These are phyloP conservation scores for Camponotus fellah DNA, from an alignment of 2,888 invertebrate genomes.

Conservation along the genomic window DNA sequence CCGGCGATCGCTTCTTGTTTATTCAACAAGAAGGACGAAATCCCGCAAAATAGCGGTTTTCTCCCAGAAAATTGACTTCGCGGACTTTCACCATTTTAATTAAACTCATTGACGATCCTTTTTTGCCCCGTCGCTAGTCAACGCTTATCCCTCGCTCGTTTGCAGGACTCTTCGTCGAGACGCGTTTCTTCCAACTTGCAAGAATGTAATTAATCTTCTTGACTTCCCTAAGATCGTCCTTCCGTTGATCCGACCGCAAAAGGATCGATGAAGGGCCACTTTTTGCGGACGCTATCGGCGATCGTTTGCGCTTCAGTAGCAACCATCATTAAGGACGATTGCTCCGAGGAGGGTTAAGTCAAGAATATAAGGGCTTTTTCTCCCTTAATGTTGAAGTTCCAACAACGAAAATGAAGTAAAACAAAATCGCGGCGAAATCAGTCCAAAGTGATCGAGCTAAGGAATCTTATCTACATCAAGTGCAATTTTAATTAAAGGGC, in stretches of 20 bases:
- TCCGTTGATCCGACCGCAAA: slow-evolving; percentile 38
- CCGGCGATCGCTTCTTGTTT: slow-evolving; percentile 40
- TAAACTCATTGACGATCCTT: slow-evolving; percentile 51
- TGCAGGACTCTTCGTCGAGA: slow-evolving; percentile 26
- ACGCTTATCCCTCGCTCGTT: slow-evolving; percentile 43
- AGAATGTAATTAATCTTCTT: slow-evolving; percentile 53
- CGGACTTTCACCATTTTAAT: slow-evolving; percentile 51
- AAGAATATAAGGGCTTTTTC: slow-evolving; percentile 44
- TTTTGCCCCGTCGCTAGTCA: slow-evolving; percentile 11
- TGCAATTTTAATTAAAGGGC: too few species aligned
- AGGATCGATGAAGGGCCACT: slow-evolving; percentile 44
- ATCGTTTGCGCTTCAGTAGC: slow-evolving; percentile 45
- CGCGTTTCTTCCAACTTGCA: slow-evolving; percentile 39
- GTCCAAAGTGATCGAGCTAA: neutral
- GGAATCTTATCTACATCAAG: too few species aligned
- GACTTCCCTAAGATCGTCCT: slow-evolving; percentile 50
- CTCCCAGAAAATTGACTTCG: slow-evolving; percentile 26
- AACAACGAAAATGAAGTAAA: slow-evolving; percentile 7
- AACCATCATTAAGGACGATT: slow-evolving; percentile 50
- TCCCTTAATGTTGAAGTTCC: slow-evolving; percentile 5
- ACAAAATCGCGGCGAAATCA: slow-evolving; percentile 11
- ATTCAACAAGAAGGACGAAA: slow-evolving; percentile 41
- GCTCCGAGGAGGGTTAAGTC: slow-evolving; percentile 32
- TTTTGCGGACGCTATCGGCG: slow-evolving; percentile 22
- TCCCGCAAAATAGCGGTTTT: slow-evolving; percentile 9